These are phyloP conservation scores for Lithobates sylvaticus DNA, from an alignment of 2,797 vertebrate species.

Conservation along the genomic window DNA sequence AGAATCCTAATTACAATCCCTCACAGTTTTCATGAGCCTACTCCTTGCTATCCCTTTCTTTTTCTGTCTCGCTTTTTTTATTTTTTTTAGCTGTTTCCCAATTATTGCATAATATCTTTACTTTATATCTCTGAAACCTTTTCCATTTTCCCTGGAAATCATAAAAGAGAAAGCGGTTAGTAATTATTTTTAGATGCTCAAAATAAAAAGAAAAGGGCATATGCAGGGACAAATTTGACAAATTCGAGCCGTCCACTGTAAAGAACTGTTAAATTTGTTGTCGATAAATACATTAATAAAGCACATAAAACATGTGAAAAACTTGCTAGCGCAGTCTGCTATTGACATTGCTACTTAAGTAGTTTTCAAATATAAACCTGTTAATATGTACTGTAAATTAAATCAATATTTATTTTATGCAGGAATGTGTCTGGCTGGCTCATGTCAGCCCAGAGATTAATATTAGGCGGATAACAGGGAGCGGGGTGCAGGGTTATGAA, in stretches of 20 bases:
- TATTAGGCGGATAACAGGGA: constrained; percentile 34
- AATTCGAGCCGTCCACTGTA: background rate
- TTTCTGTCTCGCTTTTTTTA: too few species aligned
- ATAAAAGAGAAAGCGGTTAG: background rate
- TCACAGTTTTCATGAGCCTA: too few species aligned
- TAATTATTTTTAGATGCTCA: background rate
- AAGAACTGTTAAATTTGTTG: background rate
- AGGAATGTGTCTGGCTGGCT: constrained; percentile 3
- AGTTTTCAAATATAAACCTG: constrained; percentile 25
- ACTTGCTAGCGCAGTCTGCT: background rate
- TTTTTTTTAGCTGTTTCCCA: too few species aligned
- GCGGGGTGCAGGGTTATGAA: background rate
- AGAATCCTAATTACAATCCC: too few species aligned
- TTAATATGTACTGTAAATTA: constrained; percentile 19
- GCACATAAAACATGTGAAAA: background rate
- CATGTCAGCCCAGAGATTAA: constrained; percentile 34
- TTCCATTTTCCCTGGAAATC: background rate
- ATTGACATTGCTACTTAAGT: constrained; percentile 18
- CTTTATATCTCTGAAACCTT: background rate
- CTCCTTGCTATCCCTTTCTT: too few species aligned
- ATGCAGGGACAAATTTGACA: background rate
- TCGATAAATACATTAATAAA: background rate
- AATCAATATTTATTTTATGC: constrained; percentile 36
- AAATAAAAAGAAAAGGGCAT: background rate
- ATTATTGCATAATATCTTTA: background rate